These are phyloP conservation scores for Enteromius thamalakanensis DNA, from an alignment of 2,797 vertebrate genomes.

Conservation along the genomic window DNA sequence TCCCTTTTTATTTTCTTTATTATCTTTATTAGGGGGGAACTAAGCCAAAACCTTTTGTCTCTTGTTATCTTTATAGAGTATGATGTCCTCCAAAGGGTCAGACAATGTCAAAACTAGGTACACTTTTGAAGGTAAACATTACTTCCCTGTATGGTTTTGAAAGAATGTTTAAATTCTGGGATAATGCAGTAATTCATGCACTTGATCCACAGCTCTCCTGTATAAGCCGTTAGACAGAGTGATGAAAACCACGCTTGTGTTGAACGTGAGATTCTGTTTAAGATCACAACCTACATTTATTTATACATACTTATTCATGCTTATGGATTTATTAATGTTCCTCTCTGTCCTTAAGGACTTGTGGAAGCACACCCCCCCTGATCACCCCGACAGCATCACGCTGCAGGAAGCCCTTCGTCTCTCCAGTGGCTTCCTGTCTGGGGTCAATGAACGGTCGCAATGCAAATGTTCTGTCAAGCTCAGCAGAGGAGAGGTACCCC, in stretches of 20 bases:
- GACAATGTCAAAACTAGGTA: conserved; percentile 70
- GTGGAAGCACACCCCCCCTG: conserved; percentile 72
- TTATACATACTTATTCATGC: neutral
- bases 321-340: neutral
- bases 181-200: neutral
- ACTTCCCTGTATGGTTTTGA: neutral
- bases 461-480: conserved; percentile 75
- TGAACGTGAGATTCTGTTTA: conserved; percentile 70
- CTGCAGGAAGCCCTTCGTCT: conserved; percentile 77
- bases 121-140: conserved; percentile 75
- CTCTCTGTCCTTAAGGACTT: conserved; percentile 71
- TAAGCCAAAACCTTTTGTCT: neutral
- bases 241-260: conserved; percentile 78
- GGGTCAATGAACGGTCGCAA: conserved; percentile 77
- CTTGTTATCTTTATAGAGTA: conserved; percentile 67
- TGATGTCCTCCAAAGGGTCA: conserved; percentile 70
- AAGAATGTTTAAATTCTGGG: neutral
- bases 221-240: conserved; percentile 81
- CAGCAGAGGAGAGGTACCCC: conserved; percentile 72
- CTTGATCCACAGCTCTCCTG: conserved; percentile 72
- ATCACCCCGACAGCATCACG: conserved; percentile 65
- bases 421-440: conserved; percentile 78
- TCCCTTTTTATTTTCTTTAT: neutral
- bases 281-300: neutral
- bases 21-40: neutral